phyloP scores from a whole-genome alignment of 2,888 invertebrate species.

The Bibio marci region DNA sequence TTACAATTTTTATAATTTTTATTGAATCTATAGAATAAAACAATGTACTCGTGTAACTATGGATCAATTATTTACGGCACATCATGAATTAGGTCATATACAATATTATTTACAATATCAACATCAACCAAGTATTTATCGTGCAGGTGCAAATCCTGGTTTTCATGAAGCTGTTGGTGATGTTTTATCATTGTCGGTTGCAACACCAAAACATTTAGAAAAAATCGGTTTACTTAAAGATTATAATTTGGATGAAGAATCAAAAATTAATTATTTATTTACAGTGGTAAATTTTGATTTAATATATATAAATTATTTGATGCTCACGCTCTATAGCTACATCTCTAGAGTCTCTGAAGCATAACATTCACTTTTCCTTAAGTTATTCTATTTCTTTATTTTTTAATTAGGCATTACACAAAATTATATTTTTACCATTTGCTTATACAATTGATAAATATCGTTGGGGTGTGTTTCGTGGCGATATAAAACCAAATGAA shows the following conservation, averaged over 20 bases:
- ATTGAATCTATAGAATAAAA: conserved; percentile 37
- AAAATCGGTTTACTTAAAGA: conserved; percentile 45
- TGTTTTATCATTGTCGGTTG: conserved; percentile 49
- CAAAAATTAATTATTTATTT: conserved; percentile 49
- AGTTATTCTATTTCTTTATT: no score
- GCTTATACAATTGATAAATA: conserved; percentile 52
- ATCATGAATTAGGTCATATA: conserved; percentile 54
- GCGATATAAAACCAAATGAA: conserved; percentile 36
- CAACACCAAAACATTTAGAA: conserved; percentile 51
- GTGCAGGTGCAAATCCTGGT: conserved; percentile 41
- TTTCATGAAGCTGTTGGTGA: conserved; percentile 65
- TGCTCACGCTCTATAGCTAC: no score
- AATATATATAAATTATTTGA: no score
- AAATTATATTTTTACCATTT: conserved; percentile 53
- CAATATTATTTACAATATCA: conserved; percentile 52
- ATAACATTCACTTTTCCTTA: no score
- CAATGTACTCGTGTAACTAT: conserved; percentile 42
- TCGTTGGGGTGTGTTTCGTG: conserved; percentile 51
- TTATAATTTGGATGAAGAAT: conserved; percentile 41
- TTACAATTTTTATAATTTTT: no score
- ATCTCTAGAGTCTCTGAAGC: no score
- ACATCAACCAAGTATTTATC: conserved; percentile 36
- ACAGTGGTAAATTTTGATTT: conserved; percentile 47
- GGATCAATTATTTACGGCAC: conserved; percentile 38
- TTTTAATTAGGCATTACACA: conserved; percentile 40